Conservation (phyloP, 2,113 vertebrate genomes). For the Eptesicus fuscus region DNA sequence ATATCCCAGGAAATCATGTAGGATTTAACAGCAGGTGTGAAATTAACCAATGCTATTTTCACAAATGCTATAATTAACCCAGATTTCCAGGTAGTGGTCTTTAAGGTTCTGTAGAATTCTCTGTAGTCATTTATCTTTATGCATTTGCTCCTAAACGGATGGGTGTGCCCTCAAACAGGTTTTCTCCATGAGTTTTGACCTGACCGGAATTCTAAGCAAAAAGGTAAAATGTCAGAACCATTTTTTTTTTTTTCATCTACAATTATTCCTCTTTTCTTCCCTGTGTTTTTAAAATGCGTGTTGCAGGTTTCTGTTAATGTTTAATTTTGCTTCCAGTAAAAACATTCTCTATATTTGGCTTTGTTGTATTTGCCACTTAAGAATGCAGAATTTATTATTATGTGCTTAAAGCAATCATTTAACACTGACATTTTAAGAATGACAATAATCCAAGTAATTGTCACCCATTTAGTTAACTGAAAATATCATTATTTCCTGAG, state of each 20-base stretch:
- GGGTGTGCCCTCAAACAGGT: background rate
- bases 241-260: conserved; percentile 41
- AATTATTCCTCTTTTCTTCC: conserved; percentile 3
- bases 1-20: conserved; percentile 63
- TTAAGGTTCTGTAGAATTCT: conserved; percentile 32
- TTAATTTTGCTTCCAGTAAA: conserved; percentile 68
- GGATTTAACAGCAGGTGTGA: conserved; percentile 71
- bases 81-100: conserved; percentile 61
- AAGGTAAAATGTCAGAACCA: background rate
- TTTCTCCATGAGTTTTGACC: background rate
- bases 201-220: background rate
- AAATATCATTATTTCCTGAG: conserved; percentile 75
- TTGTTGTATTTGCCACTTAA: conserved; percentile 74
- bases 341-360: conserved; percentile 46
- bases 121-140: background rate
- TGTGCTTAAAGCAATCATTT: conserved; percentile 74
- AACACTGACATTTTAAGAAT: conserved; percentile 74
- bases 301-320: background rate
- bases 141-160: conserved; percentile 14
- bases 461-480: conserved; percentile 75
- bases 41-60: conserved; percentile 60
- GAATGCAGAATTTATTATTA: conserved; percentile 77
- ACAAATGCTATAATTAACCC: conserved; percentile 64
- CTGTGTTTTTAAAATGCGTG: conserved; percentile 2
- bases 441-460: conserved; percentile 77